Conservation (phyloP, 2,797 vertebrate species). For the Micromesistius poutassou region DNA sequence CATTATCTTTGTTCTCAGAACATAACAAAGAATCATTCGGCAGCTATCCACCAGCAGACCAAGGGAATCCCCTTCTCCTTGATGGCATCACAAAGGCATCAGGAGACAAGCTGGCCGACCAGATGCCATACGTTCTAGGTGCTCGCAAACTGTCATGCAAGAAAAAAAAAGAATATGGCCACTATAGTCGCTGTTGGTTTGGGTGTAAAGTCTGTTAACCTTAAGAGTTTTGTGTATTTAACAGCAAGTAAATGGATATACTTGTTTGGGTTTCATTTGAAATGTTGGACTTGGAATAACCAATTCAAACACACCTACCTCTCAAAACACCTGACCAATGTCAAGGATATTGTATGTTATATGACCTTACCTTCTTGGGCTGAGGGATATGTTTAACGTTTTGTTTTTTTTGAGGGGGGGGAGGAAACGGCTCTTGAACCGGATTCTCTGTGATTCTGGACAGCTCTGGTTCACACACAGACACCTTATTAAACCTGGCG, state of each 20-base stretch:
- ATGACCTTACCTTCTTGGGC: conserved; percentile 24
- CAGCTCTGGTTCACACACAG: conserved; percentile 31
- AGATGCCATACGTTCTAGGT: conserved; percentile 5
- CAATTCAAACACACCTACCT: conserved; percentile 4
- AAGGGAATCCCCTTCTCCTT: conserved; percentile 5
- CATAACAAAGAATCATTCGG: conserved; percentile 28
- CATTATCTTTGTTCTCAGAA: conserved; percentile 23
- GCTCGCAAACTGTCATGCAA: background rate
- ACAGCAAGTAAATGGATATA: background rate
- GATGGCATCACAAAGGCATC: background rate
- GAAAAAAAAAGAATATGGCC: background rate
- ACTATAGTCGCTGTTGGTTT: background rate
- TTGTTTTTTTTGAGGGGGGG: background rate
- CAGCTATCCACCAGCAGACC: conserved; percentile 22
- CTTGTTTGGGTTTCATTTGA: conserved; percentile 11
- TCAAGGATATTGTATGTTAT: conserved; percentile 22
- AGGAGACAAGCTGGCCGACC: conserved; percentile 13
- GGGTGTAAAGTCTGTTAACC: background rate
- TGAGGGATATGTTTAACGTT: conserved; percentile 11
- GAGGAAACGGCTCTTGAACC: conserved; percentile 38
- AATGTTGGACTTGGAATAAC: conserved; percentile 8
- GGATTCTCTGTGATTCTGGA: conserved; percentile 22
- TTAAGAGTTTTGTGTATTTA: background rate
- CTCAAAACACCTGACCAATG: conserved; percentile 14
- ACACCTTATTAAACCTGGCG: conserved; percentile 45